Conservation (phyloP, 2,797 vertebrate species). For the Pagetopsis macropterus region DNA sequence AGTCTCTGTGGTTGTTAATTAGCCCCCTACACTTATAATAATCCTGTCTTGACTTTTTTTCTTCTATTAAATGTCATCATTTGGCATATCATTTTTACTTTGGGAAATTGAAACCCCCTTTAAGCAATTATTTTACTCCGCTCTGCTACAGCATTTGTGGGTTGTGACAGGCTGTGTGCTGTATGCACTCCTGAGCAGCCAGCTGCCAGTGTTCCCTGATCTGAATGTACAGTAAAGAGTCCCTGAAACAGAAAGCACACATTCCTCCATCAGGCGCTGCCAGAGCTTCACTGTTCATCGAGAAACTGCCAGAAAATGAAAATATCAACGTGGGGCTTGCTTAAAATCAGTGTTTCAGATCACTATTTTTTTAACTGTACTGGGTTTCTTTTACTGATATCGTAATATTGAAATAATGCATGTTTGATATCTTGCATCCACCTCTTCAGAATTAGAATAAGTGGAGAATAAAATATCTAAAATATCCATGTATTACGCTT, state of each 20-base stretch:
- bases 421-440: background rate
- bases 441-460: too few species aligned
- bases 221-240: constrained; percentile 42
- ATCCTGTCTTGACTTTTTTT: constrained; percentile 40
- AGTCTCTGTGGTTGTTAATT: constrained; percentile 68
- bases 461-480: too few species aligned
- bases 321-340: constrained; percentile 30
- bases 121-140: constrained; percentile 20
- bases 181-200: constrained; percentile 27
- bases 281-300: constrained; percentile 30
- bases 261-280: constrained; percentile 33
- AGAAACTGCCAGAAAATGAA: constrained; percentile 43
- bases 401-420: background rate
- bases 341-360: constrained; percentile 21
- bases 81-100: constrained; percentile 54
- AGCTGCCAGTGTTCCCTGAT: constrained; percentile 46
- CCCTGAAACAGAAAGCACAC: constrained; percentile 27
- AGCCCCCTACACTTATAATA: constrained; percentile 54
- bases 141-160: constrained; percentile 50
- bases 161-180: constrained; percentile 50
- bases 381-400: constrained; percentile 12
- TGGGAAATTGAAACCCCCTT: constrained; percentile 56
- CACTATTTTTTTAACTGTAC: background rate
- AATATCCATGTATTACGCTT: too few species aligned
- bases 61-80: constrained; percentile 58